Evolutionary conservation across 1,140 invertebrate genomes (phyloP).

Genomic region (Drosophila sucinea): DNA sequence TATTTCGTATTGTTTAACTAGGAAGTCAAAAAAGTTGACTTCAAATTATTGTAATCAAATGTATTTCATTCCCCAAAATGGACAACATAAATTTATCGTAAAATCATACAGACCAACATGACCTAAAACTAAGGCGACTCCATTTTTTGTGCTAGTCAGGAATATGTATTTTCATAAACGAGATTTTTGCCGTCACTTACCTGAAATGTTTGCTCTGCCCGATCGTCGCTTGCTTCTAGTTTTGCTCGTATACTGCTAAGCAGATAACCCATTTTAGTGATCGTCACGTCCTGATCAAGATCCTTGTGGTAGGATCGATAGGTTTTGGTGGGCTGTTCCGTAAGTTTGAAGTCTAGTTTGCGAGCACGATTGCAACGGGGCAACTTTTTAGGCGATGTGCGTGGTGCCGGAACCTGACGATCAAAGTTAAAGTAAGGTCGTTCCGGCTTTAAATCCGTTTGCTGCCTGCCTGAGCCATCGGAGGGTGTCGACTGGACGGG

Average conservation of each 20-base stretch:
- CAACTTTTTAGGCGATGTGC: constrained; percentile 57
- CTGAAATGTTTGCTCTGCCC: constrained; percentile 65
- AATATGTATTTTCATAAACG: background rate
- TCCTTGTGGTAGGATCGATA: constrained; percentile 78
- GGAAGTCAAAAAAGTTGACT: background rate
- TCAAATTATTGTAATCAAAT: constrained; percentile 1
- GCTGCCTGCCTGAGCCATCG: constrained; percentile 35
- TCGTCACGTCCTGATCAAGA: constrained; percentile 72
- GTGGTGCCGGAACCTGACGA: constrained; percentile 65
- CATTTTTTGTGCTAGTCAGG: background rate
- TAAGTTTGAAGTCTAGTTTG: constrained; percentile 63
- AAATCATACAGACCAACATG: too few relatives aligned
- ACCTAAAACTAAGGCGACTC: background rate
- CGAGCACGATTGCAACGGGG: constrained; percentile 57
- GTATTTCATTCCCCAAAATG: background rate
- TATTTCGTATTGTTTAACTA: constrained; percentile 60
- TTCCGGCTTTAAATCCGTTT: constrained; percentile 28
- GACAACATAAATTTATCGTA: too few relatives aligned
- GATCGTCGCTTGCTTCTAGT: constrained; percentile 72
- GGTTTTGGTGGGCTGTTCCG: constrained; percentile 34
- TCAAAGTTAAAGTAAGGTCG: constrained; percentile 70
- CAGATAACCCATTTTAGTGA: constrained; percentile 75
- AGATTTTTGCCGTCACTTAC: constrained; percentile 47
- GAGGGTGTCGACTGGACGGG: constrained; percentile 67
- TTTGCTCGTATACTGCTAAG: constrained; percentile 73